Evolutionary conservation across 2,888 invertebrate genomes (phyloP).

Genomic region (Lucinisca nassula): DNA sequence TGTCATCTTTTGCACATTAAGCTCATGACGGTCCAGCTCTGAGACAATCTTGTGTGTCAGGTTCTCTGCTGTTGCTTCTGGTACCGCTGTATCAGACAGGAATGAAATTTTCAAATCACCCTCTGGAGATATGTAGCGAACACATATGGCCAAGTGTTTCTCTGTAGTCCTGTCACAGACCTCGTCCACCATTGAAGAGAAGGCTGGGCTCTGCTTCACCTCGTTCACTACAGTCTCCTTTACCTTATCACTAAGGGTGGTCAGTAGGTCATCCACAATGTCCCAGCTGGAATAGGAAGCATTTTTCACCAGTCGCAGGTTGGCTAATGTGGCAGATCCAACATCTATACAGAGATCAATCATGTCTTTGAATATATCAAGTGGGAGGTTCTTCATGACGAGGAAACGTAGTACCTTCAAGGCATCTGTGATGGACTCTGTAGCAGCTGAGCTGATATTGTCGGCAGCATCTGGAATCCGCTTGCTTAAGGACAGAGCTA

Average conservation of each 20-base stretch:
- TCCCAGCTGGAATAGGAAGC: conserved; percentile 48
- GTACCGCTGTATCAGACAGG: conserved; percentile 22
- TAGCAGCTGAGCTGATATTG: too few relatives aligned
- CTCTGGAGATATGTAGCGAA: neutral
- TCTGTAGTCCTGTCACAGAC: conserved; percentile 32
- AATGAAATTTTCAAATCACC: conserved; percentile 31
- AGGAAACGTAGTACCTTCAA: conserved; percentile 40
- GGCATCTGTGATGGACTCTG: conserved; percentile 19
- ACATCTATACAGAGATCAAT: conserved; percentile 39
- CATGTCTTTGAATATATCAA: conserved; percentile 28
- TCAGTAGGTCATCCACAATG: conserved; percentile 37
- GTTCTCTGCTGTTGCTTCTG: conserved; percentile 30
- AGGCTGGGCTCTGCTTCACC: conserved; percentile 17
- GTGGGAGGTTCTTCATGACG: conserved; percentile 25
- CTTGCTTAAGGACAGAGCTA: too few relatives aligned
- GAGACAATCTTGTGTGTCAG: conserved; percentile 14
- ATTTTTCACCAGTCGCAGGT: conserved; percentile 38
- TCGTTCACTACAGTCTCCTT: neutral
- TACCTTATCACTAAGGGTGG: conserved; percentile 22
- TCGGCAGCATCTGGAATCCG: too few relatives aligned
- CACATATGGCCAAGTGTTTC: conserved; percentile 34
- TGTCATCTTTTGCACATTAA: conserved; percentile 29
- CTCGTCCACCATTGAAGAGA: conserved; percentile 50
- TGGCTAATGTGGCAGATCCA: conserved; percentile 25
- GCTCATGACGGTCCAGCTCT: conserved; percentile 14